These are phyloP conservation scores for Lithophane leautieri DNA, from an alignment of 2,888 invertebrate genomes.

Conservation along the genomic window DNA sequence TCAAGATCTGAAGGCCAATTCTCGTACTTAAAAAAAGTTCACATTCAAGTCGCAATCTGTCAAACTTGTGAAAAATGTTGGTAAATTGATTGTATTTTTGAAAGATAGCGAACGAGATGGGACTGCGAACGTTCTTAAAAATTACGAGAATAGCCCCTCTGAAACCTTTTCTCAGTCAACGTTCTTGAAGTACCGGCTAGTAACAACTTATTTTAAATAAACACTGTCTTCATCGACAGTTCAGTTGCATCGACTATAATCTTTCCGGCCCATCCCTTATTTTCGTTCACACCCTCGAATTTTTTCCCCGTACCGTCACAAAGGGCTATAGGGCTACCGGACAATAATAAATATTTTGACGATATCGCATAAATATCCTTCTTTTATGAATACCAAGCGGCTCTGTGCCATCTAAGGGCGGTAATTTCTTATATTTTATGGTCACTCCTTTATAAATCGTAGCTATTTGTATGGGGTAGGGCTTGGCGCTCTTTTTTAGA, in stretches of 20 bases:
- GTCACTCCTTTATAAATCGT: slow-evolving; percentile 87
- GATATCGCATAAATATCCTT: slow-evolving; percentile 89
- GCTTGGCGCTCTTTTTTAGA: slow-evolving; percentile 76
- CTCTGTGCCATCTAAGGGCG: slow-evolving; percentile 82
- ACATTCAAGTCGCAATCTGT: too few relatives aligned
- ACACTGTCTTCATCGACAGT: background rate
- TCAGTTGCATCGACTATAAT: background rate
- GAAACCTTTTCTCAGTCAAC: too few relatives aligned
- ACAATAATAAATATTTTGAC: slow-evolving; percentile 91
- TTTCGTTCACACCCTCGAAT: slow-evolving; percentile 85
- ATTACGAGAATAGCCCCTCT: too few relatives aligned
- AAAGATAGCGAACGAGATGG: too few relatives aligned
- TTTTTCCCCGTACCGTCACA: slow-evolving; percentile 85
- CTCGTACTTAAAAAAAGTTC: too few relatives aligned
- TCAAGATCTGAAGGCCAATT: too few relatives aligned
- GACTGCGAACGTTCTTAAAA: too few relatives aligned
- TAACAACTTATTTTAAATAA: too few relatives aligned
- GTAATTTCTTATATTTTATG: slow-evolving; percentile 86
- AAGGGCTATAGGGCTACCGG: slow-evolving; percentile 87
- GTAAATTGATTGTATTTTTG: too few relatives aligned
- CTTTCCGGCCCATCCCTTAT: slow-evolving; percentile 62
- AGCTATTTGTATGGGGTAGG: slow-evolving; percentile 84
- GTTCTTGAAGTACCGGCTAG: too few relatives aligned
- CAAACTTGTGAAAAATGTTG: too few relatives aligned
- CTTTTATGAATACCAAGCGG: slow-evolving; percentile 89